These are phyloP conservation scores for Smittia aterrima DNA, from an alignment of 2,888 invertebrate genomes.

Conservation along the genomic window DNA sequence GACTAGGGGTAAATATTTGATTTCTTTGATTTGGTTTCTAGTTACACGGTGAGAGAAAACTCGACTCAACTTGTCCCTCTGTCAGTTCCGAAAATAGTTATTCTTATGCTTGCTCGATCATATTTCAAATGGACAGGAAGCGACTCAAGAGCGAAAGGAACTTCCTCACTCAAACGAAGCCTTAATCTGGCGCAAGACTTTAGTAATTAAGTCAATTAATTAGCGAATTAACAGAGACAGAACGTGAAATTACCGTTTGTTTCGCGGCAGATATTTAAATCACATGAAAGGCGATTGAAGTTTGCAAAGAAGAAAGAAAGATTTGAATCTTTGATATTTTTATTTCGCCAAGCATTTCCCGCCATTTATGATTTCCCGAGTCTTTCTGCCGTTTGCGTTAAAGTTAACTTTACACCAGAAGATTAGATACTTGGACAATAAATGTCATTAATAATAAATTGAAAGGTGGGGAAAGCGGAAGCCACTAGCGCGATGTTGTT, in stretches of 20 bases:
- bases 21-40: background rate
- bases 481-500: background rate
- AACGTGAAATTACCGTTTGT: background rate
- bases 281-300: constrained; percentile 32
- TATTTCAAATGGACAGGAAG: constrained; percentile 16
- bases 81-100: background rate
- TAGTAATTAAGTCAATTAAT: constrained; percentile 41
- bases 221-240: constrained; percentile 37
- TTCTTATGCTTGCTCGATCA: background rate
- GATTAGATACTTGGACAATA: constrained; percentile 3
- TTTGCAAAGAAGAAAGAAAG: background rate
- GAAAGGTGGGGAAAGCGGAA: background rate
- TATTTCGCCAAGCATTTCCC: constrained; percentile 32
- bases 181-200: constrained; percentile 13
- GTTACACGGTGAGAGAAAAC: background rate
- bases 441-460: background rate
- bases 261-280: constrained; percentile 36
- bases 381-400: background rate
- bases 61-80: background rate
- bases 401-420: background rate
- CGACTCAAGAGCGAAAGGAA: background rate
- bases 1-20: constrained; percentile 10
- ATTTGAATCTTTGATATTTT: constrained; percentile 15
- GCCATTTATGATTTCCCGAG: constrained; percentile 39
- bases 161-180: background rate